Evolutionary conservation across 2,888 invertebrate genomes (phyloP), one percentile per base, ranked within the genome.

Genomic region (Tolmerus cingulatus): DNA sequence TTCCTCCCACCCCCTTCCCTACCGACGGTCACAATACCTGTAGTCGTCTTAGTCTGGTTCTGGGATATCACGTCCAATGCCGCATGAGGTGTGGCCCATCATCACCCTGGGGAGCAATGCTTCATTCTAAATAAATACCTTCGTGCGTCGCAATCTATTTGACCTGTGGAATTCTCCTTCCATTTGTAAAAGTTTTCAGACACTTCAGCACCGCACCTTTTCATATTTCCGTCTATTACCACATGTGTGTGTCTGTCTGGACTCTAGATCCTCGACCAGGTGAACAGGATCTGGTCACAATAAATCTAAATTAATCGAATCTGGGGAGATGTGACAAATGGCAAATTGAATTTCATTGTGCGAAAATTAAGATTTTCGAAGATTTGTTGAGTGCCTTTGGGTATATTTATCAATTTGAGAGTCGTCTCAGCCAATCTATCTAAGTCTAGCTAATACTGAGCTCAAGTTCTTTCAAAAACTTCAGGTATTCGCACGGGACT

Each of bases 121-220:
- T 43, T 78, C 78, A 40, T 34, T 40, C 37, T 78, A 78, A 78
- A 40, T 78, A 40, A 78, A 78, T 78, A 78, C 66, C 66, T 23
- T 9, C 66, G 12, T 40, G 40, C 40, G 66, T 66, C 66, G 66
- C 66, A 66, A 66, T n/a, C 19, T 40, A 43, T 78, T 43, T 78
- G 78, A 78, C 78, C 34, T 34, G 78, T 66, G 66, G 66, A 43
- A 78, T 43, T n/a, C 14, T 78, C 40, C 0, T 40, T 77, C 43
- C 23, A 40, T 19, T 37, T 40, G 40, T 57, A 23, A 78, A 43
- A 78, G n/a, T n/a, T 78, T 43, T n/a, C 78, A 78, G 78, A 78
- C 78, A 37, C 66, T 66, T 23, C 27, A 12, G 12, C 19, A 66
- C 23, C 19, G 27, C 23, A 66, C 66, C 66, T 66, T 66, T 66